phyloP scores from a whole-genome alignment of 2,113 vertebrate genomes.

The Erythrocercus mccallii region DNA sequence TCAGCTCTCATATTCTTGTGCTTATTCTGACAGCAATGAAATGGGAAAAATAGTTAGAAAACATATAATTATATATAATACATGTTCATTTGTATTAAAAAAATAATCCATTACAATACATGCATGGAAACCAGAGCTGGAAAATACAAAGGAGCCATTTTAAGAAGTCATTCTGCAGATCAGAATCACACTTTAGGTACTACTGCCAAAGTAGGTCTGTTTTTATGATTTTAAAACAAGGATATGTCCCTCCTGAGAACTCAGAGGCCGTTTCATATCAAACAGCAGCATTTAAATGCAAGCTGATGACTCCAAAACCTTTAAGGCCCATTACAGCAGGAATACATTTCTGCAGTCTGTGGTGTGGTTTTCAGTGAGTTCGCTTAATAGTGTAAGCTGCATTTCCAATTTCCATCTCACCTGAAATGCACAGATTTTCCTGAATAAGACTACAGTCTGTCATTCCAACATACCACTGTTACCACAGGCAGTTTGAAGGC shows the following conservation, averaged over 20 bases:
- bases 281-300: background rate
- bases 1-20: background rate
- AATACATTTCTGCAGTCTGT: background rate
- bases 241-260: background rate
- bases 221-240: conserved; percentile 4
- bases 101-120: background rate
- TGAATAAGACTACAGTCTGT: background rate
- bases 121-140: background rate
- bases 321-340: background rate
- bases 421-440: background rate
- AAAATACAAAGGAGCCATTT: conserved; percentile 28
- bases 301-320: background rate
- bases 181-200: background rate
- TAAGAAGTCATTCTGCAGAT: conserved; percentile 36
- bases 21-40: background rate
- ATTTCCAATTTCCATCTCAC: background rate
- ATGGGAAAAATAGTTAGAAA: background rate
- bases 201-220: conserved; percentile 34
- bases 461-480: background rate
- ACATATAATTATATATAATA: background rate
- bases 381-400: background rate
- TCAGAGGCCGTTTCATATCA: background rate
- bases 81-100: background rate
- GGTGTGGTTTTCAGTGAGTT: background rate
- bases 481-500: background rate